Conservation (phyloP, 2,113 vertebrate genomes). For the Jaculus jaculus region DNA sequence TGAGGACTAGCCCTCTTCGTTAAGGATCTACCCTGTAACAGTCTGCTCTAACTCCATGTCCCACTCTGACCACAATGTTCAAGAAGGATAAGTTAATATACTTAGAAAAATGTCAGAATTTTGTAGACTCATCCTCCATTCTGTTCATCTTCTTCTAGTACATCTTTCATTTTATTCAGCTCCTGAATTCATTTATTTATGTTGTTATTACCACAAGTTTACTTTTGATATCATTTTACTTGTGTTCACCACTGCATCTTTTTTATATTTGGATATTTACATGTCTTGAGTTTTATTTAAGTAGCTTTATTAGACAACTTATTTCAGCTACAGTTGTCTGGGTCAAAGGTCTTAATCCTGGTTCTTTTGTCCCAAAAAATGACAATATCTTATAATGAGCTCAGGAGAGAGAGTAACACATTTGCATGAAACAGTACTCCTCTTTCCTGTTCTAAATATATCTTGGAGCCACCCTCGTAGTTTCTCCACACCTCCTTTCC, state of each 20-base stretch:
- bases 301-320: neutral
- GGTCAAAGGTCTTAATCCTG: neutral
- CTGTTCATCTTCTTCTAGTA: neutral
- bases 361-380: neutral
- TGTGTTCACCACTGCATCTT: neutral
- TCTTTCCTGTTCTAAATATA: neutral
- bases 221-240: neutral
- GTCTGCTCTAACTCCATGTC: neutral
- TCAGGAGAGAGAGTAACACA: neutral
- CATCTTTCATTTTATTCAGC: constrained; percentile 4
- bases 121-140: neutral
- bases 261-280: neutral
- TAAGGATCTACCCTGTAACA: neutral
- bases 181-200: neutral
- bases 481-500: neutral
- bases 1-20: neutral
- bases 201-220: neutral
- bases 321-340: neutral
- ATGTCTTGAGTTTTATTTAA: neutral
- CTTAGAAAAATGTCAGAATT: neutral
- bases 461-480: neutral
- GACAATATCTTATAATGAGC: neutral
- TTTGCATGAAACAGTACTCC: neutral
- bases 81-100: neutral
- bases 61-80: neutral